A percentile compares a stretch with the other conserved stretches of the same genome.
Conservation (phyloP, 2,888 invertebrate species). For the Sepioteuthis lessoniana region DNA sequence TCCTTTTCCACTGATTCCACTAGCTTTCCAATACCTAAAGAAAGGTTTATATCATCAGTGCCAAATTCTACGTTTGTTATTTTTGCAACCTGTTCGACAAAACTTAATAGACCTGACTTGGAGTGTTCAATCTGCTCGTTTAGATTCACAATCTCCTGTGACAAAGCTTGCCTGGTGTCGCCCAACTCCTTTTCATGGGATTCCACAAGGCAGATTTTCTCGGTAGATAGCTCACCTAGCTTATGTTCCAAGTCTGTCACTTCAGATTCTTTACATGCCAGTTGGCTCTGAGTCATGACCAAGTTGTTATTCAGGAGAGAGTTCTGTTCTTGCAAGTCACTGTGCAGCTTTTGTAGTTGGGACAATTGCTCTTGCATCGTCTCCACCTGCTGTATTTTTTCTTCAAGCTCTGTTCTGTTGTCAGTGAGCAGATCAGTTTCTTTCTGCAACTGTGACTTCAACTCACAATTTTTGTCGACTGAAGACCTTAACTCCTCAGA, state of each 20-base stretch:
- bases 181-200: conserved; percentile 36
- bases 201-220: not conserved
- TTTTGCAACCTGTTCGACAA: not conserved
- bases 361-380: not conserved
- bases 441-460: not conserved
- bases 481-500: not conserved
- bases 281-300: not conserved
- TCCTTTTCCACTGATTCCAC: not conserved
- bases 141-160: conserved; percentile 37
- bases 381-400: not conserved
- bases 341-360: conserved; percentile 6
- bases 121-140: conserved; percentile 37
- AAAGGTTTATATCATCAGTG: not conserved
- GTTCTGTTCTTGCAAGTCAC: not conserved
- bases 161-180: conserved; percentile 25
- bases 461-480: not conserved
- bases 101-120: not conserved
- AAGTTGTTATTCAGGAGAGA: not conserved
- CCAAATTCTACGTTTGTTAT: not conserved
- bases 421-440: not conserved
- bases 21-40: not conserved
- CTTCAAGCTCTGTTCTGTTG: not conserved
- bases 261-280: conserved; percentile 35
- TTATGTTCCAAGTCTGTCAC: not conserved
- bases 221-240: not conserved